Evolutionary conservation across 2,113 vertebrate genomes (phyloP), one percentile per base, ranked within the genome.

Genomic region (Catharus bicknelli): DNA sequence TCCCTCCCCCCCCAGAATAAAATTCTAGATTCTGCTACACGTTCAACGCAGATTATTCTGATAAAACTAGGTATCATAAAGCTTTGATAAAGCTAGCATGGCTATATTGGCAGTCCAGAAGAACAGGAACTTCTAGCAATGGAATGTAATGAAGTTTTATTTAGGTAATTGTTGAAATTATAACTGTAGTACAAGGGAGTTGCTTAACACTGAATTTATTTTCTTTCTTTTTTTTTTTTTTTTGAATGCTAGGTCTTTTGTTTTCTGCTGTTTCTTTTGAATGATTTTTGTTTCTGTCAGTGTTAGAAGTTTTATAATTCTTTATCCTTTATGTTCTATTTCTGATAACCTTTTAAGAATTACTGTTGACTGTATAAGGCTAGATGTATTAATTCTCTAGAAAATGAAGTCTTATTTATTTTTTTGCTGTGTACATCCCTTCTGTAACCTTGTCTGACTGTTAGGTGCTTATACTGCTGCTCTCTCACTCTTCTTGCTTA

Each of bases 1-100:
- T 19, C 4, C 7, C 7, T 4, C 2, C 7, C 1, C 34, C 7
- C 2, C 2, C 17, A 17, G 2, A 80, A 22, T 15, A 78, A 68
- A 53, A n/a, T 40, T 23, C 34, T 63, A 22, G 29, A 32, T 80
- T 66, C 21, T 63, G 2, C 17, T 61, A 17, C 68, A 5, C 38
- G 53, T 62, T 86, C 27, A 48, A 19, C 18, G 34, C 8, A 57
- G 48, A 20, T 70, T 54, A 30, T 78, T 85, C 74, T 82, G 55
- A 9, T 26, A 50, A 74, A 70, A 3, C 6, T 77, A 7, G 54
- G 11, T 55, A 30, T 70, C 12, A 40, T 14, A 40, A 40, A 40
- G 40, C 40, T 40, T 40, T 40, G 40, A 40, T 40, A 40, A 40
- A 40, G 40, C 40, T 40, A 40, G n/a, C 27, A 20, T 18, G 30